Percentiles rank a stretch among this genome's conserved stretches.
Evolutionary conservation across 92 coral and sea anemone species (phyloP).

Genomic region (Epizoanthus rinbou): DNA sequence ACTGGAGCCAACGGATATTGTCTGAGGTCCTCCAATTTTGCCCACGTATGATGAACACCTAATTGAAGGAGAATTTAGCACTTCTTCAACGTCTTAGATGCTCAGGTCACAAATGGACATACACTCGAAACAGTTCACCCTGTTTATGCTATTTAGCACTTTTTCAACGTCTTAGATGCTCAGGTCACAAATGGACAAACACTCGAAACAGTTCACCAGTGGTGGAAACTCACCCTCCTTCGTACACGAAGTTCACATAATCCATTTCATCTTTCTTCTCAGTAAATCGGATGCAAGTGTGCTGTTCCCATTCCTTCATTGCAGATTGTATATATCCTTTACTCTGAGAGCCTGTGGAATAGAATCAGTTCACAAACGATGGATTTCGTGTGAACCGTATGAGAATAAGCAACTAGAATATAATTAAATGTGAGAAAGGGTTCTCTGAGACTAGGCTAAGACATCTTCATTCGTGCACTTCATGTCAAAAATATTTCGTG

Average conservation of each 20-base stretch:
- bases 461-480: too few species aligned
- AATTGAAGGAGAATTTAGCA: not conserved
- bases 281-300: slow-evolving; percentile 71
- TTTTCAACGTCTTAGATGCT: not conserved
- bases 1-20: slow-evolving; percentile 80
- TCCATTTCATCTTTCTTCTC: slow-evolving; percentile 64
- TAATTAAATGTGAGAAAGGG: not conserved
- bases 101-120: not conserved
- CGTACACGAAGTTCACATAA: slow-evolving; percentile 87
- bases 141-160: not conserved
- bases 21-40: slow-evolving; percentile 81
- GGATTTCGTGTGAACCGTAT: not conserved
- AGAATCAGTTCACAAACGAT: not conserved
- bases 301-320: slow-evolving; percentile 73
- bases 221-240: slow-evolving; percentile 76
- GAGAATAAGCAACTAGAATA: too few species aligned
- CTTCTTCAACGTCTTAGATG: not conserved
- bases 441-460: too few species aligned
- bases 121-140: not conserved
- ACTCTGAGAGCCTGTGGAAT: slow-evolving; percentile 59
- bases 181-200: not conserved
- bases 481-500: too few species aligned
- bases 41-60: slow-evolving; percentile 98
- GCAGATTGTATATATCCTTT: slow-evolving; percentile 64
- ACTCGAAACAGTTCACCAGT: not conserved